Conservation (phyloP, 2,797 vertebrate species). For the Cygnus olor region DNA sequence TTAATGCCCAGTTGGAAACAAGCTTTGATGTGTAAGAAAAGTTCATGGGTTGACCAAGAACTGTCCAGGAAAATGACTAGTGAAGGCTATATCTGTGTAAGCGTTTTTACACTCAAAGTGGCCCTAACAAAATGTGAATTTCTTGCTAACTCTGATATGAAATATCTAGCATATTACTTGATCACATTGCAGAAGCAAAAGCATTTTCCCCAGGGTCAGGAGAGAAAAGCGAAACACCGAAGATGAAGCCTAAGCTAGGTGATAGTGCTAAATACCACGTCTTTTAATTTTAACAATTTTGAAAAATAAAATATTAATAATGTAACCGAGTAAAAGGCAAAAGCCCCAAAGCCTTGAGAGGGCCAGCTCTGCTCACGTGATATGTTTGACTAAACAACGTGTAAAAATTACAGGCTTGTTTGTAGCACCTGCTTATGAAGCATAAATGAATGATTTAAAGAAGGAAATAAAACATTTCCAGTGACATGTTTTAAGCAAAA, state of each 20-base stretch:
- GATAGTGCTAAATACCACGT: background rate
- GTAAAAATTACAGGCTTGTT: background rate
- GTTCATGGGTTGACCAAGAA: constrained; percentile 56
- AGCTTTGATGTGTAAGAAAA: constrained; percentile 65
- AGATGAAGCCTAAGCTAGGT: background rate
- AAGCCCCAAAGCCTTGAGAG: background rate
- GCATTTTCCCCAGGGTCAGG: background rate
- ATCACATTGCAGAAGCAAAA: background rate
- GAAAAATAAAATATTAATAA: constrained; percentile 27
- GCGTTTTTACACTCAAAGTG: constrained; percentile 1
- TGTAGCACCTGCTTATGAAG: background rate
- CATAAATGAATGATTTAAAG: constrained; percentile 1
- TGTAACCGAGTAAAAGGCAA: background rate
- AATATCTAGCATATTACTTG: background rate
- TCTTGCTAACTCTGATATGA: background rate
- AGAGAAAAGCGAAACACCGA: background rate
- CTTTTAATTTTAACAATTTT: background rate
- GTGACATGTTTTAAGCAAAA: background rate
- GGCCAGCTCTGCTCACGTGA: background rate
- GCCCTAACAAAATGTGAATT: constrained; percentile 2
- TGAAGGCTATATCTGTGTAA: constrained; percentile 28
- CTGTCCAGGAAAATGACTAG: constrained; percentile 42
- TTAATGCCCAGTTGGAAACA: constrained; percentile 49
- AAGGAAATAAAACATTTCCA: background rate
- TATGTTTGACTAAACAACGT: background rate